These are phyloP conservation scores for Gandaritis pyraliata DNA, from an alignment of 2,888 invertebrate species.

Conservation along the genomic window DNA sequence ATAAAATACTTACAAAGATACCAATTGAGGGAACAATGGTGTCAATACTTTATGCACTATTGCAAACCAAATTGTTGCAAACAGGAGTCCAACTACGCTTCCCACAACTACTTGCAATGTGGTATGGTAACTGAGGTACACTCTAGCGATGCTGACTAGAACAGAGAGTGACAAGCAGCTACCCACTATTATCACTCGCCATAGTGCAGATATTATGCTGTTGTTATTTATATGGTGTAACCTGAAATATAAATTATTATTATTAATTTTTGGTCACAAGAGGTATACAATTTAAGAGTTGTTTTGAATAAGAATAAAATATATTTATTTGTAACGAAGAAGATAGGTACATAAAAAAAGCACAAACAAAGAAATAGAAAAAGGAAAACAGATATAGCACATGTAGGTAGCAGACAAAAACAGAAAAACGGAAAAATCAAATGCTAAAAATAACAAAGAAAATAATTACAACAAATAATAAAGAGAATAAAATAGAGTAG, in stretches of 20 bases:
- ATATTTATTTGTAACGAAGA: too few species aligned
- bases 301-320: neutral
- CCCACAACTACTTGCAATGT: slow-evolving; percentile 92
- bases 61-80: slow-evolving; percentile 93
- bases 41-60: slow-evolving; percentile 92
- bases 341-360: too few species aligned
- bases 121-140: slow-evolving; percentile 95
- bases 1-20: slow-evolving; percentile 89
- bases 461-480: too few species aligned
- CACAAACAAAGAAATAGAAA: too few species aligned
- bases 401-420: too few species aligned
- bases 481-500: too few species aligned
- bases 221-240: slow-evolving; percentile 93
- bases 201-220: slow-evolving; percentile 89
- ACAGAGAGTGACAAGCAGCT: slow-evolving; percentile 84
- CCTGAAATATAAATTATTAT: slow-evolving; percentile 73
- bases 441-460: too few species aligned
- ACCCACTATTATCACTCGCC: slow-evolving; percentile 87
- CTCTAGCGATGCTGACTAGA: slow-evolving; percentile 88
- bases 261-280: neutral
- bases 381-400: too few species aligned
- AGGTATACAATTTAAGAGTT: neutral
- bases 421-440: too few species aligned
- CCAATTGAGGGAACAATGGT: slow-evolving; percentile 93
- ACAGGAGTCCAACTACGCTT: slow-evolving; percentile 87